These are phyloP conservation scores for Tetragonula carbonaria DNA, from an alignment of 2,888 invertebrate genomes.

Conservation along the genomic window DNA sequence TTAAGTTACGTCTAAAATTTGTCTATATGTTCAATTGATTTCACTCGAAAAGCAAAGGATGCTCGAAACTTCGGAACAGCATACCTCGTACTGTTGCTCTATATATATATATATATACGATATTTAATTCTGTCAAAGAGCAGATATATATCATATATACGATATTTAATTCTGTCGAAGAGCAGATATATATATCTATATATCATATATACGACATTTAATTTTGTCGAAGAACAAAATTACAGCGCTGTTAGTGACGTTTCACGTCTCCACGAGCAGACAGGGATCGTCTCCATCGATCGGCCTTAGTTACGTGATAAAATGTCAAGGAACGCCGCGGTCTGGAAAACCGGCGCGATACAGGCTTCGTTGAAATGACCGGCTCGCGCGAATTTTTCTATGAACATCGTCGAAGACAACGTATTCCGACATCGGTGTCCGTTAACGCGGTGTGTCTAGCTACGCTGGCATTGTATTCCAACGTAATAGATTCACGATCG, in stretches of 20 bases:
- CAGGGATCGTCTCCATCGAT: neutral
- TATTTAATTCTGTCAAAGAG: too few relatives aligned
- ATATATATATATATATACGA: too few relatives aligned
- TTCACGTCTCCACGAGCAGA: neutral
- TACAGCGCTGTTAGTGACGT: neutral
- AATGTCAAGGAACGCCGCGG: slow-evolving; percentile 14
- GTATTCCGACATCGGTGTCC: slow-evolving; percentile 46
- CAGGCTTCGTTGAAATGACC: slow-evolving; percentile 41
- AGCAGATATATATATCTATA: neutral
- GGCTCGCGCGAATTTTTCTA: slow-evolving; percentile 57
- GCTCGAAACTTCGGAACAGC: neutral
- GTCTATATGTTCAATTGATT: too few relatives aligned
- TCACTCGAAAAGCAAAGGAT: too few relatives aligned
- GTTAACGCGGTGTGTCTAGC: slow-evolving; percentile 53
- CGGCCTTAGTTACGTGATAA: slow-evolving; percentile 28
- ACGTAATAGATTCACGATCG: slow-evolving; percentile 57
- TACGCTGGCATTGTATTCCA: slow-evolving; percentile 52
- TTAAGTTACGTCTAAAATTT: too few relatives aligned
- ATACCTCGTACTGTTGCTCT: neutral
- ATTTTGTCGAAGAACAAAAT: neutral
- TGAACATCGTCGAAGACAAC: slow-evolving; percentile 29
- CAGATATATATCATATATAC: too few relatives aligned
- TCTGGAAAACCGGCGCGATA: slow-evolving; percentile 11
- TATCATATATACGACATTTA: too few relatives aligned
- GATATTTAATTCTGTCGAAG: neutral